Evolutionary conservation across 1,140 invertebrate genomes (phyloP).

Genomic region (Bombus difficillimus): DNA sequence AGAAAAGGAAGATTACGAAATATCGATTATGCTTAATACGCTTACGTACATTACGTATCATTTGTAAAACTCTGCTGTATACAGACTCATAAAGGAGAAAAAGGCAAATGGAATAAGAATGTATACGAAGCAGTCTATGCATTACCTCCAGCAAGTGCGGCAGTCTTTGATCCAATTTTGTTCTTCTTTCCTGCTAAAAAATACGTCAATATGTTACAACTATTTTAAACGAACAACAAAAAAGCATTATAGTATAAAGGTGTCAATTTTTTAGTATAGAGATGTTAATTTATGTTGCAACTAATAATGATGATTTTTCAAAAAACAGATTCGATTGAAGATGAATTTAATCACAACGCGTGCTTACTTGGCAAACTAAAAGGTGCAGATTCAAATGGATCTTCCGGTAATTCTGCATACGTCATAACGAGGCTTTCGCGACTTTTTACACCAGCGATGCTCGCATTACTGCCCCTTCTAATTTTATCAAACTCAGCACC

Average conservation of each 20-base stretch:
- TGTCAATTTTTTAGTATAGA: background rate
- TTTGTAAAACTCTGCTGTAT: slow-evolving; percentile 19
- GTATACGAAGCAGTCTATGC: slow-evolving; percentile 81
- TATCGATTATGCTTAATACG: background rate
- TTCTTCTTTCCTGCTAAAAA: slow-evolving; percentile 81
- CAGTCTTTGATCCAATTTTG: slow-evolving; percentile 84
- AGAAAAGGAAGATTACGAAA: slow-evolving; percentile 18
- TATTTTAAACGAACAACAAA: background rate
- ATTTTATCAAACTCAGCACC: slow-evolving; percentile 94
- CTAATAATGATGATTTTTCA: background rate
- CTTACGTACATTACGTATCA: slow-evolving; percentile 11
- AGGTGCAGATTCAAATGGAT: slow-evolving; percentile 92
- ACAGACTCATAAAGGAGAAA: slow-evolving; percentile 15
- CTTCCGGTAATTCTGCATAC: slow-evolving; percentile 86
- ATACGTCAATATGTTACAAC: slow-evolving; percentile 26
- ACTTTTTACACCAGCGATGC: slow-evolving; percentile 91
- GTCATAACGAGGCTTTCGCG: slow-evolving; percentile 90
- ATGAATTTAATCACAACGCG: background rate
- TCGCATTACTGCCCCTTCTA: slow-evolving; percentile 90
- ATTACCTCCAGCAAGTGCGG: slow-evolving; percentile 85
- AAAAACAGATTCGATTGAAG: background rate
- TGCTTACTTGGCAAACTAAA: slow-evolving; percentile 88
- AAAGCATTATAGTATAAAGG: too few relatives aligned
- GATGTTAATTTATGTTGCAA: background rate
- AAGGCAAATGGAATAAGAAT: slow-evolving; percentile 48